Percentiles rank a stretch among this genome's conserved stretches.
These are phyloP conservation scores for Tauraco erythrolophus DNA, from an alignment of 2,113 vertebrate genomes.

Conservation along the genomic window DNA sequence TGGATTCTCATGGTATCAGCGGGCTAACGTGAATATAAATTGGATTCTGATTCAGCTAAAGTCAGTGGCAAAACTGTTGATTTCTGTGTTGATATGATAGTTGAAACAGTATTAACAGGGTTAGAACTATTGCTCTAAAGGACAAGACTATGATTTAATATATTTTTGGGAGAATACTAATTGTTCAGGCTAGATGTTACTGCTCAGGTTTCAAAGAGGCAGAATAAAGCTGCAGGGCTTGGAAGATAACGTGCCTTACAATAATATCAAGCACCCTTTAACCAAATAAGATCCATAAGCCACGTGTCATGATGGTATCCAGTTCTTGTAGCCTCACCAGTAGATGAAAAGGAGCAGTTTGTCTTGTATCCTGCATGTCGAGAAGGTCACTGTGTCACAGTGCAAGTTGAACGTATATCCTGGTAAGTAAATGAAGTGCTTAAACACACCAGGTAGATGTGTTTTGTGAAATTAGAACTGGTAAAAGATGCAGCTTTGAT, in stretches of 20 bases:
- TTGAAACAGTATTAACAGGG: fast-evolving
- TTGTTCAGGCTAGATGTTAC: not conserved
- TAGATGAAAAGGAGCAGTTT: not conserved
- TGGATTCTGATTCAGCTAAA: not conserved
- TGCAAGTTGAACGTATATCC: not conserved
- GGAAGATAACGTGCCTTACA: not conserved
- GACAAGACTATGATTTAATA: not conserved
- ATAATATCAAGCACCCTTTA: not conserved
- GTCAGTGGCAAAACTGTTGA: not conserved
- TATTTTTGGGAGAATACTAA: not conserved
- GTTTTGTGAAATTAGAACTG: not conserved
- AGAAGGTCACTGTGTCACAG: not conserved
- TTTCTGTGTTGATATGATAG: not conserved
- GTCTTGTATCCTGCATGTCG: not conserved
- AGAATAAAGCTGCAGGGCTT: not conserved
- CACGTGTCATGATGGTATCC: not conserved
- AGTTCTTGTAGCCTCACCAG: not conserved
- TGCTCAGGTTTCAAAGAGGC: not conserved
- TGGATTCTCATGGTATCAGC: fast-evolving
- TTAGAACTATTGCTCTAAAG: not conserved
- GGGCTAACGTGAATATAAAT: not conserved
- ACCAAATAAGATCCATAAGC: not conserved
- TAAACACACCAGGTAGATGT: not conserved
- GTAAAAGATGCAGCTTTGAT: not conserved
- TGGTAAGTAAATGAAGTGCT: not conserved